These are phyloP conservation scores for Andrena chrysosceles DNA, from an alignment of 2,888 invertebrate genomes.

Conservation along the genomic window DNA sequence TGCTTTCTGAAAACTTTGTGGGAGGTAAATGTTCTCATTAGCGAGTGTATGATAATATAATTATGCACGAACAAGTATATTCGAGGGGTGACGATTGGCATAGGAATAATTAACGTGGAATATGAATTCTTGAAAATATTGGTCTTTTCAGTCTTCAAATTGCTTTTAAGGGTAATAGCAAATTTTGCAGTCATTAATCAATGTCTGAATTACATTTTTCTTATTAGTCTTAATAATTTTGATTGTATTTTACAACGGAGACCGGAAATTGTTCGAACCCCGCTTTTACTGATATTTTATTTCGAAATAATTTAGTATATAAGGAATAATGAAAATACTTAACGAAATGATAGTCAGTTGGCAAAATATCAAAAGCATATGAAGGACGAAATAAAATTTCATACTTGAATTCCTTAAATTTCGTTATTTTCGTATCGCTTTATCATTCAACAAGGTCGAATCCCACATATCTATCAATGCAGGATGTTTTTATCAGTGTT, in stretches of 20 bases:
- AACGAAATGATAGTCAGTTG: background rate
- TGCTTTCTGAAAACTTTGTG: background rate
- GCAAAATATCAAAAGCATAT: background rate
- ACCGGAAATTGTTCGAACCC: background rate
- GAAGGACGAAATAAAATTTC: background rate
- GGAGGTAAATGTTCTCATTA: background rate
- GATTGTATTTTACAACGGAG: background rate
- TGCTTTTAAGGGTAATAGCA: background rate
- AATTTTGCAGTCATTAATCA: background rate
- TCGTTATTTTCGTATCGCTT: background rate
- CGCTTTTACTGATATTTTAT: background rate
- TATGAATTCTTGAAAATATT: background rate
- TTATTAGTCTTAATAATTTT: no score
- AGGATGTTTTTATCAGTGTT: background rate
- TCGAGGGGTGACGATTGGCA: background rate
- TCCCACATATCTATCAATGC: background rate
- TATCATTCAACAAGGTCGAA: background rate
- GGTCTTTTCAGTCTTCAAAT: background rate
- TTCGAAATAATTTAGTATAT: background rate
- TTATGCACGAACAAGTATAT: background rate
- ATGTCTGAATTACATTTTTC: no score
- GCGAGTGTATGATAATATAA: background rate
- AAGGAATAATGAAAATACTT: background rate
- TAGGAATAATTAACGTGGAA: background rate
- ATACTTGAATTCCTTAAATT: background rate